Base-by-base conservation (phyloP, 2,888 invertebrate species). In the Phyto melanocephala region DNA sequence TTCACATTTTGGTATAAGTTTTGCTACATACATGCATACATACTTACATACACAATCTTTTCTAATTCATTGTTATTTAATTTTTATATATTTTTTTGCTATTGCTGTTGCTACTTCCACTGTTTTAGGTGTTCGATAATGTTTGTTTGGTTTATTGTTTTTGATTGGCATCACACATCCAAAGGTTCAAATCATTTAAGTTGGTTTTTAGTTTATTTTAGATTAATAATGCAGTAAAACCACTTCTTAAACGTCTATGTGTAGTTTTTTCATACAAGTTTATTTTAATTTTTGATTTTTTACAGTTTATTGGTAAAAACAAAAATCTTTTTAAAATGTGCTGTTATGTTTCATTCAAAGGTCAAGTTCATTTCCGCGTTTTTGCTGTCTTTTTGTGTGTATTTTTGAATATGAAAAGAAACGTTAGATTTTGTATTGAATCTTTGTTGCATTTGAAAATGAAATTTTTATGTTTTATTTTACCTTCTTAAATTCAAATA, bases 321-420 rank as follows among this genome's bases (percentile, higher is more conserved):
- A n/a, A 58, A 76, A 20, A 56, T 58, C 47, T 77, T 68, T 52
- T 81, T 74, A 56, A 74, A 74, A 81, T 81, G 56, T 76, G 84
- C 81, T 81, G 80, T 81, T 85, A 81, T 78, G 70, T 81, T 76
- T 40, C 62, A 68, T 5, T 78, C 70, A 80, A 82, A 80, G 84
- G 83, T 85, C 85, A 84, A 84, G 84, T 84, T 84, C 70, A 84
- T 63, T 85, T 85, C 85, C 85, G 85, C 58, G 63, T 82, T 71
- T 50, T 37, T 33, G n/a, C 1, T 33, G 35, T 37, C 22, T 45
- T 42, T 22, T 35, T 17, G 24, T 54, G 15, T 28, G 20, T 47
- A 17, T 28, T 37, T 71, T 70, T 45, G 13, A 45, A 37, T n/a
- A 50, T 4, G 17, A 63, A 54, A 70, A 70, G 15, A 45, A 78